Percentiles rank a stretch among this genome's conserved stretches.
These are phyloP conservation scores for Coecobrya sp. DNA, from an alignment of 2,888 invertebrate genomes.

Conservation along the genomic window DNA sequence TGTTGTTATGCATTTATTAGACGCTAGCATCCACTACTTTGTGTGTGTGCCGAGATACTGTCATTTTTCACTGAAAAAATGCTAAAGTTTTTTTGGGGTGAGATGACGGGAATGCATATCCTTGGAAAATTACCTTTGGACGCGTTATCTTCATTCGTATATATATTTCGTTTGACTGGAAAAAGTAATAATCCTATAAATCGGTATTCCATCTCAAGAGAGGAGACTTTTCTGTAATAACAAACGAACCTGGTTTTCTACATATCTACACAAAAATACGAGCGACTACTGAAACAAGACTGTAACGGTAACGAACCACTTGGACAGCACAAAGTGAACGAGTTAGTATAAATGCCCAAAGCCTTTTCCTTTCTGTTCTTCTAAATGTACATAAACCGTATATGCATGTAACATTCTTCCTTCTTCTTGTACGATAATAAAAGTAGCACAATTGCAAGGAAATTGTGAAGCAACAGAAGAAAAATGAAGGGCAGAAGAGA, in stretches of 20 bases:
- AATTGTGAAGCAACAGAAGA: slow-evolving; percentile 67
- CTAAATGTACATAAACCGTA: not conserved
- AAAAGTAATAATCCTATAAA: slow-evolving; percentile 74
- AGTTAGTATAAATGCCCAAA: slow-evolving; percentile 69
- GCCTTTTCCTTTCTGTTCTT: slow-evolving; percentile 41
- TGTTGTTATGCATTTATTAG: slow-evolving; percentile 49
- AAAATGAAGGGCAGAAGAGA: slow-evolving; percentile 18
- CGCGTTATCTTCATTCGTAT: slow-evolving; percentile 47
- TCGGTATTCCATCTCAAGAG: slow-evolving; percentile 64
- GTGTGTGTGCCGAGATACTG: slow-evolving; percentile 16
- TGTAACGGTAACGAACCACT: slow-evolving; percentile 35
- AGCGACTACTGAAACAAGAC: not conserved
- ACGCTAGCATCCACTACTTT: not conserved
- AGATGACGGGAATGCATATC: slow-evolving; percentile 73
- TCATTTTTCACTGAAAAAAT: slow-evolving; percentile 78
- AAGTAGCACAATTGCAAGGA: slow-evolving; percentile 66
- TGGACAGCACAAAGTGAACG: slow-evolving; percentile 32
- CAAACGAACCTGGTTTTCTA: not conserved
- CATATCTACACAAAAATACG: not conserved
- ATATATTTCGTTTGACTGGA: slow-evolving; percentile 43
- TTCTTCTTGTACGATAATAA: slow-evolving; percentile 56
- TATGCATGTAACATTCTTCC: not conserved
- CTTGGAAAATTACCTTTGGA: slow-evolving; percentile 71
- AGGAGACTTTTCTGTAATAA: slow-evolving; percentile 2
- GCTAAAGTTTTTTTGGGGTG: slow-evolving; percentile 65